Evolutionary conservation across 2,888 invertebrate genomes (phyloP).

Genomic region (Eueremaeus valkanovi): DNA sequence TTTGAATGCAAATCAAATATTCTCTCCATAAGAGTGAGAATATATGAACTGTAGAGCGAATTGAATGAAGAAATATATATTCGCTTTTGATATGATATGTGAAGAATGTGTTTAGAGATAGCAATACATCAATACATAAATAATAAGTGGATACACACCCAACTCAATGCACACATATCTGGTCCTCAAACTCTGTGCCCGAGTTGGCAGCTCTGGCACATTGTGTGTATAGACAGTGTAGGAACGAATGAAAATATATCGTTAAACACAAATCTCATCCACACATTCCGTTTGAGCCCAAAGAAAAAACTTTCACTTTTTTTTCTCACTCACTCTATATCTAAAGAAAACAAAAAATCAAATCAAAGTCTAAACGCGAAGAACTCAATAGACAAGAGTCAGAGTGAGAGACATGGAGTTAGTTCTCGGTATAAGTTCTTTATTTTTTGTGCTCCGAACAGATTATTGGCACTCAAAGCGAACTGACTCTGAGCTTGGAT

Average conservation of each 20-base stretch:
- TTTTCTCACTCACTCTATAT: not conserved
- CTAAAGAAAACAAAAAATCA: constrained; percentile 2
- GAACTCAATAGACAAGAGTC: not conserved
- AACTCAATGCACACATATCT: not conserved
- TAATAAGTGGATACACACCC: constrained; percentile 22
- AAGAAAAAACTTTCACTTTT: not conserved
- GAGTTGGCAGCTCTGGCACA: not conserved
- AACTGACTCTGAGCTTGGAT: no score
- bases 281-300: not conserved
- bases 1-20: no score
- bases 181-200: not conserved
- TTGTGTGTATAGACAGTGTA: not conserved
- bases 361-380: not conserved
- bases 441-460: not conserved
- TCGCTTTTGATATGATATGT: not conserved
- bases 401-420: not conserved
- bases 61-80: no score
- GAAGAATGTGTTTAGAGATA: constrained; percentile 2
- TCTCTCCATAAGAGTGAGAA: no score
- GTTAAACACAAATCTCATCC: constrained; percentile 8
- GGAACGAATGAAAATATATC: not conserved
- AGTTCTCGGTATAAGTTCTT: not conserved
- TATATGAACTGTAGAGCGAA: no score
- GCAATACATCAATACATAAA: constrained; percentile 21
- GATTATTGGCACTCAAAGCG: not conserved